These are phyloP conservation scores for Zaprionus nigranus DNA, from an alignment of 1,140 invertebrate species.

Conservation along the genomic window DNA sequence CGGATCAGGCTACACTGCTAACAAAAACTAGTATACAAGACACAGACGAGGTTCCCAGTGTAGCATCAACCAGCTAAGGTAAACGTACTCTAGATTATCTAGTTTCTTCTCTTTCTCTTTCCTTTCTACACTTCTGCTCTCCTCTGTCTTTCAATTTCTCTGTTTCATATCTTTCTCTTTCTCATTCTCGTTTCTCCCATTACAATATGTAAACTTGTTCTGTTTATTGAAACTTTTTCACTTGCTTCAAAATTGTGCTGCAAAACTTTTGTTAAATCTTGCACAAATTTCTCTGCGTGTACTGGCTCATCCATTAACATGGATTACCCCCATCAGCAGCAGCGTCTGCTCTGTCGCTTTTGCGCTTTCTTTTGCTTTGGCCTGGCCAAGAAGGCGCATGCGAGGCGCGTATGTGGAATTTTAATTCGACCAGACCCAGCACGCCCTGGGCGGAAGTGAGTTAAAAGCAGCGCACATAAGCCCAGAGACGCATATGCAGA, in stretches of 20 bases:
- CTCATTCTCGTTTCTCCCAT: too few relatives aligned
- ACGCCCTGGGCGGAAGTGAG: slow-evolving; percentile 51
- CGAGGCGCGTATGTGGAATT: slow-evolving; percentile 55
- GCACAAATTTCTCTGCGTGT: slow-evolving; percentile 23
- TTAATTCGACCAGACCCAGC: slow-evolving; percentile 52
- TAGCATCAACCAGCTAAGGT: too few relatives aligned
- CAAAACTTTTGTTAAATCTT: not conserved
- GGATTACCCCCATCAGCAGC: slow-evolving; percentile 46
- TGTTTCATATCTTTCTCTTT: too few relatives aligned
- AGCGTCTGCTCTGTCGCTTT: not conserved
- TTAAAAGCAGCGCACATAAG: slow-evolving; percentile 53
- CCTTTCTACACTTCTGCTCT: too few relatives aligned
- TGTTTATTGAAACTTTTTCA: not conserved
- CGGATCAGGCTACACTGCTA: not conserved
- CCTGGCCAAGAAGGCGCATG: slow-evolving; percentile 29
- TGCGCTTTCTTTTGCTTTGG: slow-evolving; percentile 21
- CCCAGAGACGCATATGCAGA: slow-evolving; percentile 27
- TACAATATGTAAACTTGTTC: too few relatives aligned
- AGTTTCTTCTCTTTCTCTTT: too few relatives aligned
- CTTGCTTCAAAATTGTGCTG: not conserved
- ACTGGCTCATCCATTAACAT: slow-evolving; percentile 54
- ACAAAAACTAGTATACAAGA: not conserved
- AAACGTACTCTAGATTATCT: too few relatives aligned
- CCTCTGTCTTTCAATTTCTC: too few relatives aligned
- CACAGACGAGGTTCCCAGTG: too few relatives aligned